phyloP scores from a whole-genome alignment of 2,797 vertebrate species.

The Bovichtus variegatus region DNA sequence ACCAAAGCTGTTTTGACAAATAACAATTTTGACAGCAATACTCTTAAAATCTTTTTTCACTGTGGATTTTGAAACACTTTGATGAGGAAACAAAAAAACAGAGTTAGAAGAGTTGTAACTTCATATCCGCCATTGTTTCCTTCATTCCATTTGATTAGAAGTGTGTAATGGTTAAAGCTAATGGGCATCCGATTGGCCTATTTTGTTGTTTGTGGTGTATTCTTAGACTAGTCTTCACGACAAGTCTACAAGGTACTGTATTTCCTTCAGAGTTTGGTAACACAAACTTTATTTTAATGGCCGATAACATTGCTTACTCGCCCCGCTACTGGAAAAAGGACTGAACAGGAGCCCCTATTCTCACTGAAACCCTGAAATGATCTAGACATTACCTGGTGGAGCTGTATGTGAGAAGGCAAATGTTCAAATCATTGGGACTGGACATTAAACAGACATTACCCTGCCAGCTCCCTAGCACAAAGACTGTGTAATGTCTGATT shows the following conservation, averaged over 20 bases:
- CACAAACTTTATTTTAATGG: background rate
- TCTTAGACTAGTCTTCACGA: conserved; percentile 1
- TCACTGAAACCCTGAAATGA: too few species aligned
- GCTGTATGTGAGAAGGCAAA: too few species aligned
- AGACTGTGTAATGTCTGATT: too few species aligned
- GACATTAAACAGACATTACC: too few species aligned
- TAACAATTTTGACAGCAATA: conserved; percentile 20
- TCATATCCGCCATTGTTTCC: background rate
- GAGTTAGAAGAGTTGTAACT: background rate
- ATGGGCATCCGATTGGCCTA: background rate
- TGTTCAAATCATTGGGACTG: too few species aligned
- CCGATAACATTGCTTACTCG: background rate
- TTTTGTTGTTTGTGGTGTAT: conserved; percentile 1
- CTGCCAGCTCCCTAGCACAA: too few species aligned
- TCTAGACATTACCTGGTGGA: too few species aligned
- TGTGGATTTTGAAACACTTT: conserved; percentile 13
- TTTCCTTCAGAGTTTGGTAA: background rate
- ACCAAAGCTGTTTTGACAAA: conserved; percentile 30
- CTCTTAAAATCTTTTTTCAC: background rate
- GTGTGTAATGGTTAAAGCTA: background rate
- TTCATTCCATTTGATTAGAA: background rate
- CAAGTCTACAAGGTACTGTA: background rate
- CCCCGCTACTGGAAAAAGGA: too few species aligned
- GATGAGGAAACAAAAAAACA: conserved; percentile 22
- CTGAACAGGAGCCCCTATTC: too few species aligned